Conservation (phyloP, 2,888 invertebrate species). For the Megaustenia siamemsis region DNA sequence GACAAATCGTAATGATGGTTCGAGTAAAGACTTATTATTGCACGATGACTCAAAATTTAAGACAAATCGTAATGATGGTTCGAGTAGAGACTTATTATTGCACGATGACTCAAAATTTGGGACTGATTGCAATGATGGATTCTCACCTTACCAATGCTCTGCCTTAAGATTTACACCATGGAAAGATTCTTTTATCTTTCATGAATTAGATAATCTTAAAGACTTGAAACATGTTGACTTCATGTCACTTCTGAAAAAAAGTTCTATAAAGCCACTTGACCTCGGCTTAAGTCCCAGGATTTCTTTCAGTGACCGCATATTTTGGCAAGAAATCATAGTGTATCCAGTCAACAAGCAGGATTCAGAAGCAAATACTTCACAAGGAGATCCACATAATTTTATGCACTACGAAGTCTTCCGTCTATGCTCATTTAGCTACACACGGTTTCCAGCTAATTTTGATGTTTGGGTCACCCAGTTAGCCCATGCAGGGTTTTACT, state of each 20-base stretch:
- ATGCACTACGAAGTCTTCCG: slow-evolving; percentile 50
- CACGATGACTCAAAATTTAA: too few relatives aligned
- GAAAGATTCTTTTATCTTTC: too few relatives aligned
- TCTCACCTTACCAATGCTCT: too few relatives aligned
- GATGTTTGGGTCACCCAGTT: slow-evolving; percentile 33
- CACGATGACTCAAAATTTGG: too few relatives aligned
- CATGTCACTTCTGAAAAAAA: not conserved
- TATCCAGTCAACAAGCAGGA: not conserved
- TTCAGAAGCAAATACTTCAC: not conserved
- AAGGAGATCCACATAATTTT: not conserved
- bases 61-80: too few relatives aligned
- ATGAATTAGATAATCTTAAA: not conserved
- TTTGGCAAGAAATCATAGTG: not conserved
- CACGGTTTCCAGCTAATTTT: not conserved
- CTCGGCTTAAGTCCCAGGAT: not conserved
- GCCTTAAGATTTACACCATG: too few relatives aligned
- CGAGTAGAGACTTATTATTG: too few relatives aligned
- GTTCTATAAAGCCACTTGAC: not conserved
- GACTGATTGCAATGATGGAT: too few relatives aligned
- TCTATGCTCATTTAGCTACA: slow-evolving; percentile 32
- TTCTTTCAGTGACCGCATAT: not conserved
- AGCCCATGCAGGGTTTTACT: slow-evolving; percentile 43
- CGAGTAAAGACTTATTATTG: too few relatives aligned
- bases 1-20: too few relatives aligned
- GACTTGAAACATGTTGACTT: not conserved